phyloP scores from a whole-genome alignment of 2,888 invertebrate genomes.

The Pyrochroa serraticornis region DNA sequence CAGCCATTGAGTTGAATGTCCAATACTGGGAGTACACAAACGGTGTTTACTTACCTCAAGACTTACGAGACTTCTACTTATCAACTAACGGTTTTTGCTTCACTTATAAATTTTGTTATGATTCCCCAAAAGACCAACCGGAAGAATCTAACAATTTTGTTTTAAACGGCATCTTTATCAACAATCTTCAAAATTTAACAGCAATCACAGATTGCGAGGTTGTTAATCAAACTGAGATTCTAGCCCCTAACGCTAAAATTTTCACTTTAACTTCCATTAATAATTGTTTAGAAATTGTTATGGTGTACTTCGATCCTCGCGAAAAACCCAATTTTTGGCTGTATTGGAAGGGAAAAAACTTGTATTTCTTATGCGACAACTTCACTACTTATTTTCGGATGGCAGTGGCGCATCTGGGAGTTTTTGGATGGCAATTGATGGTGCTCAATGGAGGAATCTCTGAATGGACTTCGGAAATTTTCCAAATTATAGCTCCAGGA shows the following conservation, averaged over 20 bases:
- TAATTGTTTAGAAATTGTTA: slow-evolving; percentile 42
- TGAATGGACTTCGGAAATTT: slow-evolving; percentile 65
- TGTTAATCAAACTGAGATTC: slow-evolving; percentile 30
- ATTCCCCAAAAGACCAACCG: slow-evolving; percentile 8
- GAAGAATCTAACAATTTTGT: slow-evolving; percentile 29
- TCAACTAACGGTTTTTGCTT: slow-evolving; percentile 83
- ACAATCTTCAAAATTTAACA: slow-evolving; percentile 37
- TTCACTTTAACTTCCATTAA: slow-evolving; percentile 44
- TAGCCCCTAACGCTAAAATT: slow-evolving; percentile 45
- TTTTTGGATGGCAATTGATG: slow-evolving; percentile 83
- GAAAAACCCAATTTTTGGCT: slow-evolving; percentile 50
- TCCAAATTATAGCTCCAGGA: slow-evolving; percentile 73
- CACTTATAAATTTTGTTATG: slow-evolving; percentile 67
- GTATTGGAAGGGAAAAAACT: slow-evolving; percentile 59
- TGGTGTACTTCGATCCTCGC: slow-evolving; percentile 47
- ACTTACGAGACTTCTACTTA: slow-evolving; percentile 79
- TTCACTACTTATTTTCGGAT: slow-evolving; percentile 88
- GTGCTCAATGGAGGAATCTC: slow-evolving; percentile 45
- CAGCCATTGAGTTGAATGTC: slow-evolving; percentile 50
- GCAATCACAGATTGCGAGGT: slow-evolving; percentile 41
- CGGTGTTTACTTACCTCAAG: slow-evolving; percentile 76
- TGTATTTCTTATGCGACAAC: slow-evolving; percentile 82
- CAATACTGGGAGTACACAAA: slow-evolving; percentile 83
- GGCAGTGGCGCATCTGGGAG: slow-evolving; percentile 85
- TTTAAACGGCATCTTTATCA: slow-evolving; percentile 47